phyloP scores from a whole-genome alignment of 35 echinoderm and acorn worm genomes.

The Lytechinus pictus region DNA sequence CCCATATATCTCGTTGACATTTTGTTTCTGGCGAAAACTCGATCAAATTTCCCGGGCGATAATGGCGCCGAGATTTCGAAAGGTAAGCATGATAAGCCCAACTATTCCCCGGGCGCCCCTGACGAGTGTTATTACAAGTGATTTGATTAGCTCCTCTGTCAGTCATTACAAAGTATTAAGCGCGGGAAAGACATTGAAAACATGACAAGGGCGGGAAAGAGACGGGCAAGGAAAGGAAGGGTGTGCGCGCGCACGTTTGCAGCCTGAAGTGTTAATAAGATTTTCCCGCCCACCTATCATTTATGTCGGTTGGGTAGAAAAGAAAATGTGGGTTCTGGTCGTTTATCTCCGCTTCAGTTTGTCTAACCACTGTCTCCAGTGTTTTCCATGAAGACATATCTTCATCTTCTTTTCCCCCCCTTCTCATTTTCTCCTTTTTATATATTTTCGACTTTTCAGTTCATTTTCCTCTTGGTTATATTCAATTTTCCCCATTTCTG shows the following conservation, averaged over 20 bases:
- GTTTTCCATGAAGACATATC: too few relatives aligned
- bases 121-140: neutral
- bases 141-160: conserved; percentile 1
- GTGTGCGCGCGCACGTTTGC: neutral
- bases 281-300: neutral
- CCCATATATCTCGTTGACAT: neutral
- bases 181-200: neutral
- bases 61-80: neutral
- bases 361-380: neutral
- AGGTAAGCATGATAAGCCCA: neutral
- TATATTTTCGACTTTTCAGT: too few relatives aligned
- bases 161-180: neutral
- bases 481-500: too few relatives aligned
- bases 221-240: neutral
- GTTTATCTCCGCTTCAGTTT: neutral
- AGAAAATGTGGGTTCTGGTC: neutral
- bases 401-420: too few relatives aligned
- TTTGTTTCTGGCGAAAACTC: neutral
- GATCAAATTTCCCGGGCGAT: neutral
- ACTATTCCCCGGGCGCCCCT: neutral
- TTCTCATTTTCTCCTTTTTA: too few relatives aligned
- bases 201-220: neutral
- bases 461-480: too few relatives aligned
- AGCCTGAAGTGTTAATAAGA: neutral
- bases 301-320: too few relatives aligned